Conservation (phyloP, 2,888 invertebrate species). For the Cosmopolites sordidus region DNA sequence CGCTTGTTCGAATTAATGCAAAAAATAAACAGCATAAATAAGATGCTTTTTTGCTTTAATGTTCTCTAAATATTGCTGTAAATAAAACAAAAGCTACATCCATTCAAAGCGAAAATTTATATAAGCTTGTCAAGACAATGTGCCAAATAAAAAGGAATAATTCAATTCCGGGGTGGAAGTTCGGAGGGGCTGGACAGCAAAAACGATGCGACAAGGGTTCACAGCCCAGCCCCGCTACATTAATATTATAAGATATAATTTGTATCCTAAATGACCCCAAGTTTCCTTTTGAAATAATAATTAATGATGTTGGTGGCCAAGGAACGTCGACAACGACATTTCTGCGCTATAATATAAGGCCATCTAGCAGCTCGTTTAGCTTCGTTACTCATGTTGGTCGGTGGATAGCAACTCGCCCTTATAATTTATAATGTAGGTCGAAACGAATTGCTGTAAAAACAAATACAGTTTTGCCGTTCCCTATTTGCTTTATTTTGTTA, state of each 20-base stretch:
- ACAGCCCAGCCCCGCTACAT: slow-evolving; percentile 9
- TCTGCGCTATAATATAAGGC: slow-evolving; percentile 22
- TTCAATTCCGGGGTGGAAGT: background rate
- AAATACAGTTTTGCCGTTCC: background rate
- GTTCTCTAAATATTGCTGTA: too few species aligned
- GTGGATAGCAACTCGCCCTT: slow-evolving; percentile 8
- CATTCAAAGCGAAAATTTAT: background rate
- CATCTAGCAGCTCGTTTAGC: slow-evolving; percentile 22
- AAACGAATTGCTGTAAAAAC: background rate
- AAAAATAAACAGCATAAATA: too few species aligned
- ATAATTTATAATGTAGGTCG: slow-evolving; percentile 2
- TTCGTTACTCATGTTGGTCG: slow-evolving; percentile 21
- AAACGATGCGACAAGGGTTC: slow-evolving; percentile 1
- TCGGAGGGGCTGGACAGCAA: background rate
- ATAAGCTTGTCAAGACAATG: background rate
- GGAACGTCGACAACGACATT: slow-evolving; percentile 15
- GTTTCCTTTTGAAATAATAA: slow-evolving; percentile 25
- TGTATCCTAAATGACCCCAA: slow-evolving; percentile 25
- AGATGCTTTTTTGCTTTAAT: too few species aligned
- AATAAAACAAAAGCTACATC: too few species aligned
- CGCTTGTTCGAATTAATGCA: too few species aligned
- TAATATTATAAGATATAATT: slow-evolving; percentile 25
- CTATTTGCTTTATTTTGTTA: background rate
- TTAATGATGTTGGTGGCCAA: slow-evolving; percentile 21
- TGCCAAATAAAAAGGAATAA: slow-evolving; percentile 1